Percentiles rank a stretch among this genome's conserved stretches.
Evolutionary conservation across 2,888 invertebrate species (phyloP).

Genomic region (Andrena camellia): DNA sequence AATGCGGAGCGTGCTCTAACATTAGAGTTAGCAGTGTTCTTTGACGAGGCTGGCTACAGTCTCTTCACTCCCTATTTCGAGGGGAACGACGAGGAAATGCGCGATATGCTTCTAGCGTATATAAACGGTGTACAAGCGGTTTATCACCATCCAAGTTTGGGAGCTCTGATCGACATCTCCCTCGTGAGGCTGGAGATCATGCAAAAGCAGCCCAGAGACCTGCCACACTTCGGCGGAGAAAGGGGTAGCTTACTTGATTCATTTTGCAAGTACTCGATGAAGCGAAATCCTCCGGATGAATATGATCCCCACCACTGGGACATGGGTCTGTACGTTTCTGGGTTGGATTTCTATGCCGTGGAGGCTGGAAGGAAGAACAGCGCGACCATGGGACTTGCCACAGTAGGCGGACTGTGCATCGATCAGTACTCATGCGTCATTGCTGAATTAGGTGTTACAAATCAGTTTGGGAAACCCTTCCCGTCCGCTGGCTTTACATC

Average conservation of each 20-base stretch:
- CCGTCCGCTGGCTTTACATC: constrained; percentile 94
- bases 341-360: constrained; percentile 91
- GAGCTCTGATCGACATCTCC: constrained; percentile 88
- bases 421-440: constrained; percentile 91
- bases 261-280: constrained; percentile 90
- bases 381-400: constrained; percentile 93
- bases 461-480: constrained; percentile 91
- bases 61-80: constrained; percentile 90
- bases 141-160: constrained; percentile 92
- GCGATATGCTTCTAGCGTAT: constrained; percentile 92
- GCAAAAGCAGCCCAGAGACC: constrained; percentile 88
- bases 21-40: constrained; percentile 90
- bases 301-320: constrained; percentile 92
- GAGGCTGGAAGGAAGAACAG: constrained; percentile 89
- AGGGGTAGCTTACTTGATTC: constrained; percentile 89
- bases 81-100: constrained; percentile 88
- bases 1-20: constrained; percentile 85
- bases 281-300: constrained; percentile 89
- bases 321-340: constrained; percentile 91
- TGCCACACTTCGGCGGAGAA: constrained; percentile 89
- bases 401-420: constrained; percentile 92
- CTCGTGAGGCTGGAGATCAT: constrained; percentile 90
- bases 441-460: constrained; percentile 91
- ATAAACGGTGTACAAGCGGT: constrained; percentile 92
- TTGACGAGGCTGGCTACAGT: constrained; percentile 91